Conservation (phyloP, 2,888 invertebrate genomes). For the Ornithoptera alexandrae region DNA sequence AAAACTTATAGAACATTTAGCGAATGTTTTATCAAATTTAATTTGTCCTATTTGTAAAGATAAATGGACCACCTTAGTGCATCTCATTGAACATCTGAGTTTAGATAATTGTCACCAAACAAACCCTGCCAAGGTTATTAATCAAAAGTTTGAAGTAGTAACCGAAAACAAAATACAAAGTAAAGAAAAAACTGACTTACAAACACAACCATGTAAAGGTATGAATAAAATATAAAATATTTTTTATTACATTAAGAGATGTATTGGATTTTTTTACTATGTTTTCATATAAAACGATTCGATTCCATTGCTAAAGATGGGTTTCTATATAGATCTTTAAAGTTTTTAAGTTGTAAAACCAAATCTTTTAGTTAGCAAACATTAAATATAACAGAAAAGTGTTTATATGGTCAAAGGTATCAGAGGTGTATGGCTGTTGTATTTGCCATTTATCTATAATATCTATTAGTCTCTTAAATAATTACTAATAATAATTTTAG, state of each 20-base stretch:
- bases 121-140: slow-evolving; percentile 29
- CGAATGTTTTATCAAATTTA: slow-evolving; percentile 71
- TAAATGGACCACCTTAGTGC: slow-evolving; percentile 74
- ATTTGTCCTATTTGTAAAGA: slow-evolving; percentile 81
- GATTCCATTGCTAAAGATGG: too few relatives aligned
- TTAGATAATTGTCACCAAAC: slow-evolving; percentile 51
- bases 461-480: neutral
- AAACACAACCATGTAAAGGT: slow-evolving; percentile 5
- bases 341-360: too few relatives aligned
- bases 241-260: neutral
- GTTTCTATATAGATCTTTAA: too few relatives aligned
- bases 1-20: slow-evolving; percentile 77
- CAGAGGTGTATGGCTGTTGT: too few relatives aligned
- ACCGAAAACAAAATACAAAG: neutral
- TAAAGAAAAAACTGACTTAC: neutral
- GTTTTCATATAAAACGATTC: too few relatives aligned
- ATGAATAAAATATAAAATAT: neutral
- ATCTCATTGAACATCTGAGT: slow-evolving; percentile 80
- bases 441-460: too few relatives aligned
- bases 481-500: neutral
- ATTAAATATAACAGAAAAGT: too few relatives aligned
- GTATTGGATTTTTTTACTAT: neutral
- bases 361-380: too few relatives aligned
- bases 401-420: too few relatives aligned
- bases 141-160: neutral